Evolutionary conservation across 2,888 invertebrate species (phyloP).

Genomic region (Alloplasta piceator): DNA sequence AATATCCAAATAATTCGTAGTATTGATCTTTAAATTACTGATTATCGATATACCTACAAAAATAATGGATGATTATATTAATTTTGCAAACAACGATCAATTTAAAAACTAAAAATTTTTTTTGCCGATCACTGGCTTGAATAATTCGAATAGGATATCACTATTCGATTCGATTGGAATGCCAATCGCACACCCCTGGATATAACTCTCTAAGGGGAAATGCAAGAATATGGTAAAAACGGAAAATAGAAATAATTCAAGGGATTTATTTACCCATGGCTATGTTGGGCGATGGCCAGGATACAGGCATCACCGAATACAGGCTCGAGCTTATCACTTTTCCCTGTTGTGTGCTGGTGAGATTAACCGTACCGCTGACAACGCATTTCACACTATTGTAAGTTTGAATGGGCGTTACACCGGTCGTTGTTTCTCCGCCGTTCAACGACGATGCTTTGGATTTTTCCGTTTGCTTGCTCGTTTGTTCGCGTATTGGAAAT

Average conservation of each 20-base stretch:
- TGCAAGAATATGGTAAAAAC: neutral
- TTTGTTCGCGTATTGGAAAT: constrained; percentile 79
- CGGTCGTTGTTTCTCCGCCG: constrained; percentile 73
- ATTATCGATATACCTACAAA: no score
- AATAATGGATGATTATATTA: no score
- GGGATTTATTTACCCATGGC: constrained; percentile 76
- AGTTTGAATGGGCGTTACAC: constrained; percentile 72
- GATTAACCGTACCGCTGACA: constrained; percentile 74
- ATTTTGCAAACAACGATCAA: no score
- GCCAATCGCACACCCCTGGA: no score
- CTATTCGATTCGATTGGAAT: no score
- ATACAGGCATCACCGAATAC: constrained; percentile 78
- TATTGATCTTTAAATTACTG: no score
- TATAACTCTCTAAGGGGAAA: neutral
- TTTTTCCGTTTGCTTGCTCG: constrained; percentile 77
- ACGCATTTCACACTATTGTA: constrained; percentile 80
- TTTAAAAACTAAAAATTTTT: no score
- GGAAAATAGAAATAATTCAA: constrained; percentile 17
- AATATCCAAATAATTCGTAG: no score
- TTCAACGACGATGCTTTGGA: constrained; percentile 77
- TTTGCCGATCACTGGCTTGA: no score
- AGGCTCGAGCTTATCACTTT: constrained; percentile 76
- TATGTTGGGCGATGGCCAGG: constrained; percentile 78
- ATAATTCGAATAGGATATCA: no score
- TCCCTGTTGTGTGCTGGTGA: constrained; percentile 73